A percentile compares a stretch with the other conserved stretches of the same genome.
phyloP scores from a whole-genome alignment of 2,888 invertebrate genomes.

The Drosophila helvetica region DNA sequence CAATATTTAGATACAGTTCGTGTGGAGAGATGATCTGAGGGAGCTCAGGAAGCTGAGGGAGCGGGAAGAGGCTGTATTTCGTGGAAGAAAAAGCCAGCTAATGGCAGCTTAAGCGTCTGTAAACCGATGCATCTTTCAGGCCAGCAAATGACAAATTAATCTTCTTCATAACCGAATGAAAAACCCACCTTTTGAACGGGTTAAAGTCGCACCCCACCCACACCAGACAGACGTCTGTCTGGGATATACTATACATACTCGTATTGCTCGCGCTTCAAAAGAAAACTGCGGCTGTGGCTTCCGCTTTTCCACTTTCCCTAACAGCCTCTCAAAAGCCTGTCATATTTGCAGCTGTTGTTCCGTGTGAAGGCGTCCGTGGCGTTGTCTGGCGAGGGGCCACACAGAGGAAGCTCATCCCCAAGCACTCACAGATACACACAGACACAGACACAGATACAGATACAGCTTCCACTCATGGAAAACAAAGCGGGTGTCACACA shows the following conservation, averaged over 20 bases:
- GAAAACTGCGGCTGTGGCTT: neutral
- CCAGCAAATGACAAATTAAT: no score
- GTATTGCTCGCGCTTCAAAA: neutral
- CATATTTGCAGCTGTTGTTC: constrained; percentile 26
- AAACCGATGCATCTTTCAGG: no score
- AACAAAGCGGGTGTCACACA: constrained; percentile 17
- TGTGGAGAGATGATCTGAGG: no score
- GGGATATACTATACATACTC: neutral
- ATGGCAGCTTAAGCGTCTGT: no score
- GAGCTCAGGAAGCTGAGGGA: no score
- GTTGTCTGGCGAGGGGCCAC: constrained; percentile 3
- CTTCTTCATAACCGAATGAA: no score
- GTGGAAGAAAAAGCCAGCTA: no score
- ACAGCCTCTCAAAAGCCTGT: constrained; percentile 16
- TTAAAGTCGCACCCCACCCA: neutral
- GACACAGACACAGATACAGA: neutral
- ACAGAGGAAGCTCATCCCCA: constrained; percentile 6
- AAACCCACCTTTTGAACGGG: no score
- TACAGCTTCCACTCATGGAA: neutral
- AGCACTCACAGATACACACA: constrained; percentile 2
- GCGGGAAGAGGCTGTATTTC: no score
- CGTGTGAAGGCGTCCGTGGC: neutral
- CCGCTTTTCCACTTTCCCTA: neutral
- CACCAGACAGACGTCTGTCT: neutral
- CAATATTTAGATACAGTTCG: no score